Base-by-base conservation (phyloP, 2,113 vertebrate genomes). In the Choloepus hoffmanni region DNA sequence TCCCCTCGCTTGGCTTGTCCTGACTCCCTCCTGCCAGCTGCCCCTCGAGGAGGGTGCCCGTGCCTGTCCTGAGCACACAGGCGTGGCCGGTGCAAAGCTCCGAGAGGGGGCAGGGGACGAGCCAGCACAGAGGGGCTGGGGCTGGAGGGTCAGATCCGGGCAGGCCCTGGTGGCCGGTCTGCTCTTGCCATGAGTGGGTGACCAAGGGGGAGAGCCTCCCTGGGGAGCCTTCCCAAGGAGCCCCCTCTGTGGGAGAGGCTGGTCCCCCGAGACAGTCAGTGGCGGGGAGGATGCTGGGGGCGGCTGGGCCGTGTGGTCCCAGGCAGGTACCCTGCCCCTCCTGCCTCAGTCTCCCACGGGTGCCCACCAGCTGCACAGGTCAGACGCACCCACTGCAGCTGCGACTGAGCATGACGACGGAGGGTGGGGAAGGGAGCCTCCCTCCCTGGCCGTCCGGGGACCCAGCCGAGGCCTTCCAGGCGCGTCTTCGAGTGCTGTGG, bases 21-120 rank as follows among this genome's bases (percentile, higher is more conserved):
- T 21, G 26, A 72, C 33, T 91, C 21, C 18, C 60, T 85, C 67
- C 4, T 30, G 45, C 72, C 15, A 40, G 21, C 5, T 15, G 50
- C 28, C 50, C 26, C 50, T 67, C 82, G 7, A 2, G 23, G 36
- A 67, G 23, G 26, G 65, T 30, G 87, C 76, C 48, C 60, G 19
- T 0, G 3, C 60, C 50, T 21, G 48, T 15, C 14, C 30, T 60
- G 33, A 33, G 65, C 10, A 1, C 65, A 15, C 13, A 65, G n/a
- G 26, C 14, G 3, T 19, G 67, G 43, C 55, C 28, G 12, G 2
- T 36, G 53, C 0, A 3, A 16, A 7, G 65, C 28, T 60, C 24
- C 60, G 13, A 40, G 2, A 45, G 15, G 68, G 4, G 0, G 3
- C 9, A 70, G 40, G 40, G 30, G 40, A 50, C 24, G 16, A 68